Conservation (phyloP, 1,140 invertebrate genomes). For the Holotrichia oblita region DNA sequence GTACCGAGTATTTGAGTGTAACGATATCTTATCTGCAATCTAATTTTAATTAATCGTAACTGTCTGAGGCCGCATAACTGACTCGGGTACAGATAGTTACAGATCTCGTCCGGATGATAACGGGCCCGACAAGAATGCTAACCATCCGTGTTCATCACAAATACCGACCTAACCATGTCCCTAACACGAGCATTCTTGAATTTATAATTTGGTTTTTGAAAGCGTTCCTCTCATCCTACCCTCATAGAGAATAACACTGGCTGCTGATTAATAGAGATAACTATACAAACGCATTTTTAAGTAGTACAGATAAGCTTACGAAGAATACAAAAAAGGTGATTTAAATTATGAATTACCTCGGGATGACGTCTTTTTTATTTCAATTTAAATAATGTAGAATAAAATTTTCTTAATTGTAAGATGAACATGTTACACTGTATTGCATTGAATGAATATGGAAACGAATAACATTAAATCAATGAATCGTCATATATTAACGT, state of each 20-base stretch:
- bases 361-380: not conserved
- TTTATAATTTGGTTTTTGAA: conserved; percentile 40
- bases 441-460: too few relatives aligned
- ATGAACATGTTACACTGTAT: too few relatives aligned
- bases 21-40: conserved; percentile 56
- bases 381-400: not conserved
- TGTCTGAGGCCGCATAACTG: conserved; percentile 51
- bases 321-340: not conserved
- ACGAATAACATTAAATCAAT: too few relatives aligned
- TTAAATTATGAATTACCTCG: conserved; percentile 7
- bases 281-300: conserved; percentile 35
- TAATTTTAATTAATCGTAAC: conserved; percentile 58
- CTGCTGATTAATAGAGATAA: conserved; percentile 34
- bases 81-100: conserved; percentile 51
- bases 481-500: too few relatives aligned
- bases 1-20: conserved; percentile 36
- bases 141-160: conserved; percentile 54
- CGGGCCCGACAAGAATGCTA: conserved; percentile 47
- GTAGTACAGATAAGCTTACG: conserved; percentile 23
- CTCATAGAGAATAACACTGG: conserved; percentile 17
- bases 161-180: conserved; percentile 50
- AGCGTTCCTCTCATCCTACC: conserved; percentile 34
- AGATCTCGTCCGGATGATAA: conserved; percentile 50
- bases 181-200: conserved; percentile 41
- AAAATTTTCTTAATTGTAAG: not conserved